Evolutionary conservation across 1,140 invertebrate species (phyloP).

Genomic region (Aleiodes sp.): DNA sequence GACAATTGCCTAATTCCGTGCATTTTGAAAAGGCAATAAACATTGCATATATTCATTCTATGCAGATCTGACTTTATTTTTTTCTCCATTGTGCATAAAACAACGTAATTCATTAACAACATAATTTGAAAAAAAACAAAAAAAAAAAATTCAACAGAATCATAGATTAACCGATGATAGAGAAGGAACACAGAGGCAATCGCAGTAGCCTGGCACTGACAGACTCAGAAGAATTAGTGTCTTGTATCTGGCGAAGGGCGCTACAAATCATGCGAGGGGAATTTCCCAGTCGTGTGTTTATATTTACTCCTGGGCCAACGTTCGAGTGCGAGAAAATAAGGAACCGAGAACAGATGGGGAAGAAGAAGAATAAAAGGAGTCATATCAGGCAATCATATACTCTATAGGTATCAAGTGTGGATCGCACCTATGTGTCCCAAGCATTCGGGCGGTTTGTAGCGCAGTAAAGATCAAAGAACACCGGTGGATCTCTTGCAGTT

Average conservation of each 20-base stretch:
- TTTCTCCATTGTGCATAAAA: too few species aligned
- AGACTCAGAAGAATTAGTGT: constrained; percentile 46
- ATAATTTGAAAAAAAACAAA: too few species aligned
- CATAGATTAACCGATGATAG: not conserved
- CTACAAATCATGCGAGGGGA: constrained; percentile 46
- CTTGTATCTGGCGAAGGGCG: constrained; percentile 45
- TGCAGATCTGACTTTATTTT: too few species aligned
- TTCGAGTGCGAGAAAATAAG: too few species aligned
- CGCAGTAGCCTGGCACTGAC: constrained; percentile 45
- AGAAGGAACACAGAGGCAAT: constrained; percentile 36
- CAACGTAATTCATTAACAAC: too few species aligned
- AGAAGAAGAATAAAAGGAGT: not conserved
- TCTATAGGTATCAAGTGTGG: not conserved
- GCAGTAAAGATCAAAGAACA: constrained; percentile 25
- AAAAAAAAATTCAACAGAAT: not conserved
- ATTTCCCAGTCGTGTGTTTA: constrained; percentile 41
- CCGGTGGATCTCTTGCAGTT: constrained; percentile 14
- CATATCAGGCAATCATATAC: not conserved
- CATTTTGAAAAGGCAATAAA: too few species aligned
- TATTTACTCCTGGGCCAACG: not conserved
- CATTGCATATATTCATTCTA: too few species aligned
- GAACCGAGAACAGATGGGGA: not conserved
- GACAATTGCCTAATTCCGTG: too few species aligned
- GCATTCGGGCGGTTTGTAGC: constrained; percentile 22
- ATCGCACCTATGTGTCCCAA: constrained; percentile 12